These are phyloP conservation scores for Mus musculus DNA, from an alignment of 2,113 vertebrate genomes.

Conservation along the genomic window GRCm39 chr6:14839001-14839500, in stretches of 20 bases:
- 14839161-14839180: neutral
- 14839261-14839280: constrained; percentile 8
- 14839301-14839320: constrained; percentile 33
- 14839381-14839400: neutral
- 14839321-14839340: constrained; percentile 11
- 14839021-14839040: neutral
- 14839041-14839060: constrained; percentile 55
- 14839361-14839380: neutral
- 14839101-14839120: constrained; percentile 85
- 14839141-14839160: neutral
- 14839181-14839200: constrained; percentile 48
- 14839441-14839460: neutral
- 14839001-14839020: neutral
- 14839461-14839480: constrained; percentile 15
- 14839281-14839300: neutral
- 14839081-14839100: constrained; percentile 75
- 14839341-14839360: constrained; percentile 33
- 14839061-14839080: constrained; percentile 47
- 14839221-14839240: neutral
- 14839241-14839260: neutral
- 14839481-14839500: neutral
- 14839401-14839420: neutral
- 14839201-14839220: neutral
- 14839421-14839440: neutral
- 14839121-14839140: constrained; percentile 47